phyloP scores from a whole-genome alignment of 2,797 vertebrate species.

The Synanceia verrucosa region DNA sequence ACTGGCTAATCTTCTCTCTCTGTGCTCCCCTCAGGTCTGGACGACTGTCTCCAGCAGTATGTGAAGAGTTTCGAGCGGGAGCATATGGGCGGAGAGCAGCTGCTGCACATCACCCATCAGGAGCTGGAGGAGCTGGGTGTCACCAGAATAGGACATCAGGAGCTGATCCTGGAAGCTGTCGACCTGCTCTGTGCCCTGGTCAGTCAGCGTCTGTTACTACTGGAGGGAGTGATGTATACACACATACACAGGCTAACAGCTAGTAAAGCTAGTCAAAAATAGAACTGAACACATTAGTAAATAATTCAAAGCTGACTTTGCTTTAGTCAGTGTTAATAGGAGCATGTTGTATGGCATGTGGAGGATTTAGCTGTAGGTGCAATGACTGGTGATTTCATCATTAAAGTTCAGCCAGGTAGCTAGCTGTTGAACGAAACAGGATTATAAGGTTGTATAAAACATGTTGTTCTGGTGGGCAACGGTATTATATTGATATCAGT shows the following conservation, averaged over 20 bases:
- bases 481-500: neutral
- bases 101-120: slow-evolving; percentile 92
- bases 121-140: slow-evolving; percentile 92
- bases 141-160: slow-evolving; percentile 90
- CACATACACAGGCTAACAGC: neutral
- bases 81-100: slow-evolving; percentile 90
- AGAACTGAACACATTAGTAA: neutral
- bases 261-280: neutral
- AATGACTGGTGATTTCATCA: neutral
- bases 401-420: neutral
- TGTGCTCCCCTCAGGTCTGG: slow-evolving; percentile 81
- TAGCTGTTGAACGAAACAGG: neutral
- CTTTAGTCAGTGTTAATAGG: neutral
- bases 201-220: slow-evolving; percentile 66
- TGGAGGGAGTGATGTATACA: neutral
- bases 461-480: neutral
- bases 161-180: slow-evolving; percentile 92
- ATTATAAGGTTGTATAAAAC: neutral
- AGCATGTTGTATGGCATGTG: neutral
- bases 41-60: slow-evolving; percentile 92
- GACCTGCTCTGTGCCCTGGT: slow-evolving; percentile 91
- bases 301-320: neutral
- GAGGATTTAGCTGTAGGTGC: neutral
- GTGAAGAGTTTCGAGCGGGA: slow-evolving; percentile 93
- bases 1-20: slow-evolving; percentile 33